Conservation (phyloP, 2,113 vertebrate species). For the Pedionomus torquatus region DNA sequence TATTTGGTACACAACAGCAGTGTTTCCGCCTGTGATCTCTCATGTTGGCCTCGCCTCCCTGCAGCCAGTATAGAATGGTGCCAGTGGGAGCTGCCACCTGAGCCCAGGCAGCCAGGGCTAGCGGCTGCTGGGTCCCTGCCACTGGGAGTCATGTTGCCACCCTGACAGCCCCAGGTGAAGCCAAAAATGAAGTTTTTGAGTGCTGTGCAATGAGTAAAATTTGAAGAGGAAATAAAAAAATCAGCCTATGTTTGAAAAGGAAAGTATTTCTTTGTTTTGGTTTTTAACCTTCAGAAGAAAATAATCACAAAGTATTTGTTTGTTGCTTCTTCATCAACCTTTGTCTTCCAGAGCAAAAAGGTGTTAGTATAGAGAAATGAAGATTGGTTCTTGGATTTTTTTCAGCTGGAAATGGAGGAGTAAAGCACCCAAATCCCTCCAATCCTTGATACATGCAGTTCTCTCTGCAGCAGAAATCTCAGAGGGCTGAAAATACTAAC, state of each 20-base stretch:
- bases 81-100: fast-evolving
- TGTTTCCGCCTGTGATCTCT: background rate
- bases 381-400: background rate
- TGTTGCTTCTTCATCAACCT: background rate
- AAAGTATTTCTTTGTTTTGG: background rate
- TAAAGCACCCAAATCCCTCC: background rate
- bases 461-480: background rate
- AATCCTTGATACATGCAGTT: background rate
- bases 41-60: background rate
- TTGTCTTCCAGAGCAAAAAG: background rate
- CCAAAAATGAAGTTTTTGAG: background rate
- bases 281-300: background rate
- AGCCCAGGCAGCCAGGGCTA: background rate
- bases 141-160: fast-evolving
- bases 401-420: background rate
- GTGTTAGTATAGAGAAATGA: background rate
- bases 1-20: background rate
- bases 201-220: background rate
- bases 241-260: background rate
- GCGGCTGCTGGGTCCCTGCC: background rate
- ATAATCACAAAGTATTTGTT: background rate
- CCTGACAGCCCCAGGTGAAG: background rate
- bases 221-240: background rate
- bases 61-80: fast-evolving
- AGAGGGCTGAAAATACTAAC: background rate